These are phyloP conservation scores for Arctocebus calabarensis DNA, from an alignment of 2,797 vertebrate genomes.

Conservation along the genomic window DNA sequence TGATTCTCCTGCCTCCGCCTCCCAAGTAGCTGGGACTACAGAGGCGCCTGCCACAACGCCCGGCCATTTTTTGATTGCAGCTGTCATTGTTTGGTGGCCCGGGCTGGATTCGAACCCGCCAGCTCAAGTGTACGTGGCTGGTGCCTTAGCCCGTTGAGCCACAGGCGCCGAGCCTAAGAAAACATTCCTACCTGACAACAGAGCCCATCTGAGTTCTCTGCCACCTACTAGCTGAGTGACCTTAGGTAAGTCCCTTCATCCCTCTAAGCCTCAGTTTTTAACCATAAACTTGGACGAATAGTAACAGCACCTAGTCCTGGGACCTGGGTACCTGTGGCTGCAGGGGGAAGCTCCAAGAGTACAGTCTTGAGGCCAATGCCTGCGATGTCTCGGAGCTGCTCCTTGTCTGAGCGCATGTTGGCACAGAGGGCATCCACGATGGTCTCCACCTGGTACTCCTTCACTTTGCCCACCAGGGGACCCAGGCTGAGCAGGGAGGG, in stretches of 20 bases:
- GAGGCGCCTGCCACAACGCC: too few species aligned
- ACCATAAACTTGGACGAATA: not conserved
- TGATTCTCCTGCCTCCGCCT: too few species aligned
- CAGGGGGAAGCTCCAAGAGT: slow-evolving; percentile 94
- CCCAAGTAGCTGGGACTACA: too few species aligned
- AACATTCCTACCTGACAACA: slow-evolving; percentile 19
- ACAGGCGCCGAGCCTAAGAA: too few species aligned
- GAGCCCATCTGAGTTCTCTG: not conserved
- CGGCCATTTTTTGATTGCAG: too few species aligned
- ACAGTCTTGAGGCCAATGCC: slow-evolving; percentile 97
- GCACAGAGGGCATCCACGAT: slow-evolving; percentile 96
- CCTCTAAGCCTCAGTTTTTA: not conserved
- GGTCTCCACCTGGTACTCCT: slow-evolving; percentile 97
- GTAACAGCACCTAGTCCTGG: not conserved
- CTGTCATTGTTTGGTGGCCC: too few species aligned
- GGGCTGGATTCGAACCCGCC: too few species aligned
- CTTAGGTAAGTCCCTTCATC: not conserved
- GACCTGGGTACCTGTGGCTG: slow-evolving; percentile 90
- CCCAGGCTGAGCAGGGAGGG: slow-evolving; percentile 89
- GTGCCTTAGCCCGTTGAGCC: too few species aligned
- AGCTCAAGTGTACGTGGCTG: too few species aligned
- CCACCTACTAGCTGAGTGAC: not conserved
- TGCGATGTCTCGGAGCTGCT: slow-evolving; percentile 96
- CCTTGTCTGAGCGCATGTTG: slow-evolving; percentile 97
- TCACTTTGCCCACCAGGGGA: slow-evolving; percentile 96